These are phyloP conservation scores for Vesta saturnalis DNA, from an alignment of 2,888 invertebrate genomes.

Conservation along the genomic window DNA sequence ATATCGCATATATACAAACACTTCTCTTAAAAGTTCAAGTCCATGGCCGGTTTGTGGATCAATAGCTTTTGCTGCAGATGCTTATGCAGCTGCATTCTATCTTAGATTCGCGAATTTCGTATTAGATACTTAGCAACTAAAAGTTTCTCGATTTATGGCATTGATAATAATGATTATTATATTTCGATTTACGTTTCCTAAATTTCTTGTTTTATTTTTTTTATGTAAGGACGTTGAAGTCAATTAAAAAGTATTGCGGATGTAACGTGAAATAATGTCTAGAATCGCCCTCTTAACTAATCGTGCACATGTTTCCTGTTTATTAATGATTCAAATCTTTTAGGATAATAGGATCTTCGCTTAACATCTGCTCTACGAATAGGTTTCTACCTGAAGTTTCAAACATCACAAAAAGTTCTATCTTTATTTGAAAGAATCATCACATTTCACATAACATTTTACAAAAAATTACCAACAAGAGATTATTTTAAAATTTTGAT, in stretches of 20 bases:
- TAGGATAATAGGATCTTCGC: slow-evolving; percentile 28
- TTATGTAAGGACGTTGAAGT: neutral
- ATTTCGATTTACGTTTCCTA: neutral
- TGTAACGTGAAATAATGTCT: neutral
- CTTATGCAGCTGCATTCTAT: slow-evolving; percentile 38
- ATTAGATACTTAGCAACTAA: slow-evolving; percentile 19
- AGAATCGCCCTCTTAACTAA: slow-evolving; percentile 20
- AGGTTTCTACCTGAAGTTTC: slow-evolving; percentile 30
- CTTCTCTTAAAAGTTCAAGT: slow-evolving; percentile 41
- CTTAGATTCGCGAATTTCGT: slow-evolving; percentile 18
- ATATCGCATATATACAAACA: slow-evolving; percentile 45
- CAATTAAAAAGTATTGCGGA: neutral
- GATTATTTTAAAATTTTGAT: slow-evolving; percentile 13
- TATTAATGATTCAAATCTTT: slow-evolving; percentile 34
- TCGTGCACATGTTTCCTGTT: slow-evolving; percentile 42
- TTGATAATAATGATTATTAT: slow-evolving; percentile 3
- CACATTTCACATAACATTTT: slow-evolving; percentile 1
- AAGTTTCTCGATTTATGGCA: slow-evolving; percentile 22
- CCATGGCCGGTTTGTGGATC: slow-evolving; percentile 43
- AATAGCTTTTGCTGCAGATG: slow-evolving; percentile 47
- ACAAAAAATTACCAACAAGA: slow-evolving; percentile 18
- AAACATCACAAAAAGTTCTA: slow-evolving; percentile 28
- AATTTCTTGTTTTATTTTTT: neutral
- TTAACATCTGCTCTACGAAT: slow-evolving; percentile 28
- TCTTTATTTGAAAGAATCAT: neutral